phyloP scores from a whole-genome alignment of 2,797 vertebrate species.

The Myotis myotis region DNA sequence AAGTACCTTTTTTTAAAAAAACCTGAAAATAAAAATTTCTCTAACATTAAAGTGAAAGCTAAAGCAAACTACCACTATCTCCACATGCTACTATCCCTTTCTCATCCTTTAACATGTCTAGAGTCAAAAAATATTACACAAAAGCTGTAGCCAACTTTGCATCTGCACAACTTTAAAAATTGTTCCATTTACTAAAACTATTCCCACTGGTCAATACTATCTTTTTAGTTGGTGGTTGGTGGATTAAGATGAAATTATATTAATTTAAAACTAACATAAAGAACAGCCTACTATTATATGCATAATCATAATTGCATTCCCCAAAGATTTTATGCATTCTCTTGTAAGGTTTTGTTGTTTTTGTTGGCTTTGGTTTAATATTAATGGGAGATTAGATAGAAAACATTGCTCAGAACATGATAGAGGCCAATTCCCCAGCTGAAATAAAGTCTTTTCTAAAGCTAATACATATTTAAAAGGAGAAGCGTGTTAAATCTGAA shows the following conservation, averaged over 20 bases:
- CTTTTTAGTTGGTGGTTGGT: neutral
- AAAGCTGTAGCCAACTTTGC: neutral
- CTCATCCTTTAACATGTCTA: neutral
- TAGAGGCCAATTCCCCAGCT: neutral
- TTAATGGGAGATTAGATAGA: neutral
- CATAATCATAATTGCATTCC: neutral
- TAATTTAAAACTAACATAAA: slow-evolving; percentile 3
- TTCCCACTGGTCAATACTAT: neutral
- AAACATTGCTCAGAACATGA: neutral
- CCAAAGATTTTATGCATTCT: neutral
- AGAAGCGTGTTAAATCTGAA: neutral
- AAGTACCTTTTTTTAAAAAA: neutral
- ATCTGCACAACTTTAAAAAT: neutral
- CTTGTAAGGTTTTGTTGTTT: neutral
- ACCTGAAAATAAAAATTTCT: neutral
- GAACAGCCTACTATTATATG: neutral
- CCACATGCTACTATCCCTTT: neutral
- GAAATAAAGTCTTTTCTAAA: slow-evolving; percentile 14
- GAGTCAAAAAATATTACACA: neutral
- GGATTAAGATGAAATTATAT: neutral
- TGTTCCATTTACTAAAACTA: neutral
- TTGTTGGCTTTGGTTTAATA: neutral
- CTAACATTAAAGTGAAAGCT: neutral
- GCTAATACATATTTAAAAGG: slow-evolving; percentile 13
- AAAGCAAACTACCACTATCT: neutral